Evolutionary conservation across 2,888 invertebrate species (phyloP), one percentile per base, ranked within the genome.

Genomic region (Drosophila aldrichi): DNA sequence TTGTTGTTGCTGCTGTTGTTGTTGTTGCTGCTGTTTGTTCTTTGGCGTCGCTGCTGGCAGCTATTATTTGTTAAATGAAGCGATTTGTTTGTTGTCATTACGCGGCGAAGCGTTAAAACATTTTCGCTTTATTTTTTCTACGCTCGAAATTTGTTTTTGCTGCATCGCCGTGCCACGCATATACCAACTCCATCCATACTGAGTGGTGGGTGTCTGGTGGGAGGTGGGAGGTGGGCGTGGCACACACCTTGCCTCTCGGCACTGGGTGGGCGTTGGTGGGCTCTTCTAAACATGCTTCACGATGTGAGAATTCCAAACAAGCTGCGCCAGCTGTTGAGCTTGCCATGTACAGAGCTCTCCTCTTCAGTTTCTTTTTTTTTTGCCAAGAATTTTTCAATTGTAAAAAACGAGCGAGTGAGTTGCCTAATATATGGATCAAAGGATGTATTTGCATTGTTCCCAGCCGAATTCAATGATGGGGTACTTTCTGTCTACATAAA

Each of bases 21-120:
- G 32, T 60, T 61, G 52, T 7, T 58, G 56, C 14, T 64, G 70
- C 61, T 76, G 70, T 73, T 76, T 77, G 75, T 61, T 80, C 78
- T 83, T 77, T 72, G 68, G 74, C 75, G 77, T 63, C 60, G 69
- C 68, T 68, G 84, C 90, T 89, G 79, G 73, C 89, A 90, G 91
- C 87, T 89, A 90, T 91, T 90, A 91, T 91, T 89, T 91, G 91
- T 89, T 91, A 91, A 91, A 91, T 91, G 91, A 91, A 90, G 91
- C 91, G 89, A 85, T 82, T 90, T 87, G 86, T 90, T 89, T 91
- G 91, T 90, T 91, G 87, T 80, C 87, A 82, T 90, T 87, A 88
- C 82, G 85, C 90, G 79, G 63, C 85, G 82, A 74, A 87, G 91
- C 91, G 89, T 91, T 90, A 90, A 91, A 91, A 90, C 86, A 88